Base-by-base conservation (phyloP, 2,797 vertebrate species). In the Dromococcyx pavoninus region DNA sequence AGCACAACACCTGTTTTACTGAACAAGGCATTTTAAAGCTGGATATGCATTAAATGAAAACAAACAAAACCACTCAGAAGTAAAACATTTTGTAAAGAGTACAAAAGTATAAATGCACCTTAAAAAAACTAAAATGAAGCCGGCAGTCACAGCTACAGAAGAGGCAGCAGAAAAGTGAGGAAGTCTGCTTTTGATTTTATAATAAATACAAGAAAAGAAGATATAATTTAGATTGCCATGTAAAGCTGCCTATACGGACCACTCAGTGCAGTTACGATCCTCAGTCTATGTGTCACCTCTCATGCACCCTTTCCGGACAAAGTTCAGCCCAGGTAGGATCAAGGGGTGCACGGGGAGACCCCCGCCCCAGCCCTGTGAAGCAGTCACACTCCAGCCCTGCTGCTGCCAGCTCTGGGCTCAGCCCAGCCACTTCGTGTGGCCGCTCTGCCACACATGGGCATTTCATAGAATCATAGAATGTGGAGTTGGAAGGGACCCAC, bases 391-490 rank as follows among this genome's bases (percentile, higher is more conserved):
- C 13, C 54, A 30, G 17, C 24, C 24, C 9, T 5, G 37, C 1
- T 11, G 19, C 1, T 53, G 58, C 24, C 39, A 44, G n/a, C 27
- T 7, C 57, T 43, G 14, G 19, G 41, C 41, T 28, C 13, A 25
- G 28, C 23, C 18, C 43, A 25, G 56, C 28, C 8, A 19, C 57
- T n/a, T n/a, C n/a, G n/a, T n/a, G n/a, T n/a, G n/a, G n/a, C n/a
- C n/a, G n/a, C n/a, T 3, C n/a, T 0, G 2, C 37, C 44, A 23
- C 0, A 18, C 6, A 6, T 3, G 22, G 13, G 8, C 1, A 5
- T 13, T 46, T 48, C 46, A 41, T 41, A 48, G 46, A 48, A 21
- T 48, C 46, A 23, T 24, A 23, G 13, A 48, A 48, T 24, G 22
- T 48, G 11, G 46, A 48, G 22, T 23, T 48, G 46, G 46, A 48